A percentile compares a stretch with the other conserved stretches of the same genome.
phyloP scores from a whole-genome alignment of 2,888 invertebrate genomes.

The Hypolimnas misippus region DNA sequence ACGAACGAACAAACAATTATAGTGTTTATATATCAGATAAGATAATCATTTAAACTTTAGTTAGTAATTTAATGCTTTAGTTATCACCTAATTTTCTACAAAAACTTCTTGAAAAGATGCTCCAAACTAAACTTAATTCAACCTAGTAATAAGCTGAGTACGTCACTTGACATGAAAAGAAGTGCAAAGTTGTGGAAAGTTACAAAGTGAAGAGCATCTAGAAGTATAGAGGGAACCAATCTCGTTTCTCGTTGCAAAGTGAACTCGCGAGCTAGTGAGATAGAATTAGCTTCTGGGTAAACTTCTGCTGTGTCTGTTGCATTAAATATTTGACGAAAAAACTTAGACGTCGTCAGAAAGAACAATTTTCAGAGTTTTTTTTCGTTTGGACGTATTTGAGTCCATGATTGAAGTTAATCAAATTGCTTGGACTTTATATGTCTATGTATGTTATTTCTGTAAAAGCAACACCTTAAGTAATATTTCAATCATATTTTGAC shows the following conservation, averaged over 20 bases:
- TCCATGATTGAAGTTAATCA: not conserved
- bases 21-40: no score
- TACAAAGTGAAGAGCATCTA: slow-evolving; percentile 1
- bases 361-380: not conserved
- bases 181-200: slow-evolving; percentile 12
- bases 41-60: no score
- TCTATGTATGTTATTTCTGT: no score
- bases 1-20: no score
- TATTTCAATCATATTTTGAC: no score
- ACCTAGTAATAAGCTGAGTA: not conserved
- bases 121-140: not conserved
- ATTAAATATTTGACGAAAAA: slow-evolving; percentile 4
- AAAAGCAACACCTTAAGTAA: no score
- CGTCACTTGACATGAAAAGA: not conserved
- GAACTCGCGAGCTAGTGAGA: not conserved
- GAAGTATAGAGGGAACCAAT: slow-evolving; percentile 5
- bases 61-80: no score
- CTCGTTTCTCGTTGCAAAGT: not conserved
- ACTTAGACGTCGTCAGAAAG: not conserved
- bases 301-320: slow-evolving; percentile 3
- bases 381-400: not conserved
- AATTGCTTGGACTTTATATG: no score
- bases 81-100: not conserved
- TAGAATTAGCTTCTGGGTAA: slow-evolving; percentile 10
- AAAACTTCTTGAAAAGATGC: not conserved